Conservation (phyloP, 2,113 vertebrate genomes). For the Astur gentilis region DNA sequence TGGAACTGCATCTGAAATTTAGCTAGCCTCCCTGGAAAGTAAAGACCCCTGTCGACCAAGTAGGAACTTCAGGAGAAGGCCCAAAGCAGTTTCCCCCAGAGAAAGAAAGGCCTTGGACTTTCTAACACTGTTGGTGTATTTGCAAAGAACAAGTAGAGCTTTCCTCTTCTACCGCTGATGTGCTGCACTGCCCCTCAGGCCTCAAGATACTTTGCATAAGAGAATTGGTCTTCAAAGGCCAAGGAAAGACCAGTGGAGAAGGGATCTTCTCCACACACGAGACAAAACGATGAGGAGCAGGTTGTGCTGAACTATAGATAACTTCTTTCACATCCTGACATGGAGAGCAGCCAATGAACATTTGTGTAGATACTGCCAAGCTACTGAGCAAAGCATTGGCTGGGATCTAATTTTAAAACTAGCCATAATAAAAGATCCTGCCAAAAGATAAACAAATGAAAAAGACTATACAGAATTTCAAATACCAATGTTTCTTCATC, state of each 20-base stretch:
- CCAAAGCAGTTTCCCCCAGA: neutral
- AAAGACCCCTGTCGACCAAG: neutral
- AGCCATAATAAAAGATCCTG: neutral
- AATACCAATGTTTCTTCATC: neutral
- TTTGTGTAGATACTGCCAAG: neutral
- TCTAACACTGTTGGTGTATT: neutral
- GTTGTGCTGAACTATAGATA: neutral
- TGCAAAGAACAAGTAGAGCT: neutral
- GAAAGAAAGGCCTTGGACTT: neutral
- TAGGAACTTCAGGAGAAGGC: neutral
- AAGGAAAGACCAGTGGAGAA: neutral
- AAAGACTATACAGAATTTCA: neutral
- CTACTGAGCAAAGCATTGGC: neutral
- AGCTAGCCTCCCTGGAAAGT: neutral
- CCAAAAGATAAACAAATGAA: neutral
- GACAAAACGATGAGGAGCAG: neutral
- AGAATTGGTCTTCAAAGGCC: neutral
- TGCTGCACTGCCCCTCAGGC: neutral
- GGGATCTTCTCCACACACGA: neutral
- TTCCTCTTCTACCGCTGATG: neutral
- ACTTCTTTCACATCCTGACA: neutral
- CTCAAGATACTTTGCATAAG: accelerated
- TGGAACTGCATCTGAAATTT: neutral
- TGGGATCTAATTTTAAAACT: neutral
- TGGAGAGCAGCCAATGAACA: neutral